These are phyloP conservation scores for Todiramphus chloris DNA, from an alignment of 2,113 vertebrate species.

Conservation along the genomic window DNA sequence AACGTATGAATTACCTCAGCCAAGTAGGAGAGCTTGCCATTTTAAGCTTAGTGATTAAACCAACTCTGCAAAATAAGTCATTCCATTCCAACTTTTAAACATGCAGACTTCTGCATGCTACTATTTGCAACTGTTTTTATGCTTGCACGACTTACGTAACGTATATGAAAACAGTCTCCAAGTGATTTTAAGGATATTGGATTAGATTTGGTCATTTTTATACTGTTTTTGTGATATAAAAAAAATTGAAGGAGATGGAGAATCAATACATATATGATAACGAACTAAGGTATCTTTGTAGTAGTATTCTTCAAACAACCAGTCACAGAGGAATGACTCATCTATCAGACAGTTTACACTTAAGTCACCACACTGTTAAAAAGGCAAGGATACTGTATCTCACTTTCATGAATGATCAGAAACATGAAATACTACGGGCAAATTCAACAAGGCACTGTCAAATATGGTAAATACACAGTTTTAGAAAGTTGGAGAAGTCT, in stretches of 20 bases:
- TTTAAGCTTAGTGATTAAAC: constrained; percentile 5
- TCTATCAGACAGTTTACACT: not conserved
- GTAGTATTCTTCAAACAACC: not conserved
- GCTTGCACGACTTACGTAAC: not conserved
- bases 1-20: constrained; percentile 24
- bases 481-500: not conserved
- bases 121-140: not conserved
- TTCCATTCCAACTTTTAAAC: not conserved
- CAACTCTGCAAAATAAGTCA: not conserved
- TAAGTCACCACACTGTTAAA: constrained; percentile 31
- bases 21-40: constrained; percentile 20
- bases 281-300: not conserved
- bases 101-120: not conserved
- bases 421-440: not conserved
- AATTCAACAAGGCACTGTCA: constrained; percentile 37
- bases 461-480: not conserved
- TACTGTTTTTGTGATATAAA: not conserved
- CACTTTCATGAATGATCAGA: constrained; percentile 10
- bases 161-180: not conserved
- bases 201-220: not conserved
- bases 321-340: constrained; percentile 30
- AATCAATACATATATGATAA: not conserved
- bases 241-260: not conserved
- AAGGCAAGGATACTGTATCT: constrained; percentile 36
- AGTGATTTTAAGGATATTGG: not conserved